Evolutionary conservation across 2,113 vertebrate species (phyloP).

Genomic region (Cervus canadensis): DNA sequence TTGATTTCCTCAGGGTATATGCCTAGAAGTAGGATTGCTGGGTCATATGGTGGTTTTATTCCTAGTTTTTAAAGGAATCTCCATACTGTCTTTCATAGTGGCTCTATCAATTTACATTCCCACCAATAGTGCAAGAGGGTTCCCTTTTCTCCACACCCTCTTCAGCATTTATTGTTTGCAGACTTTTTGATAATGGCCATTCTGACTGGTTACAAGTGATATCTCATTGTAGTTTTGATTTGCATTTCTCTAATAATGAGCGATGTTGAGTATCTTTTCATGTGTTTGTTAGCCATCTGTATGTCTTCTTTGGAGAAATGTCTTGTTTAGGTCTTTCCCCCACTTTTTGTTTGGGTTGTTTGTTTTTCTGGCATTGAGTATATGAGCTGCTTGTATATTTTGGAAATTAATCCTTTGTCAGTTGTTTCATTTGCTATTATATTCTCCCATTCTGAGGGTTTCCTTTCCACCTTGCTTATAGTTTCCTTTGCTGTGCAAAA

Average conservation of each 20-base stretch:
- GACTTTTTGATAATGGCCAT: neutral
- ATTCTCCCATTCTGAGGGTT: neutral
- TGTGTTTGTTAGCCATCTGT: neutral
- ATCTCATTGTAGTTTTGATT: neutral
- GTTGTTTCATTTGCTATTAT: neutral
- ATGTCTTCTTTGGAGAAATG: neutral
- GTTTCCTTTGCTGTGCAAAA: too few relatives aligned
- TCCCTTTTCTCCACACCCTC: neutral
- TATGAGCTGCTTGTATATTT: neutral
- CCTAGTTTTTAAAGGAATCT: neutral
- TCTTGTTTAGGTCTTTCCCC: neutral
- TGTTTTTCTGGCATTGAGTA: neutral
- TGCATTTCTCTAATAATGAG: neutral
- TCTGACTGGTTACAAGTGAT: neutral
- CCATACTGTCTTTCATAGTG: neutral
- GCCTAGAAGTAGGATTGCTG: neutral
- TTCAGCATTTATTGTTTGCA: neutral
- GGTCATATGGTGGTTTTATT: neutral
- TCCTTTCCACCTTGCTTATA: neutral
- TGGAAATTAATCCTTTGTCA: neutral
- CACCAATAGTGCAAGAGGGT: neutral
- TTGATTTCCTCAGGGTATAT: neutral
- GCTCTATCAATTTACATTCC: neutral
- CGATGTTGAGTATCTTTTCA: neutral
- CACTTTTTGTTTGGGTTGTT: neutral